Evolutionary conservation across 2,797 vertebrate genomes (phyloP).

Genomic region (Pangasius larnaudii): DNA sequence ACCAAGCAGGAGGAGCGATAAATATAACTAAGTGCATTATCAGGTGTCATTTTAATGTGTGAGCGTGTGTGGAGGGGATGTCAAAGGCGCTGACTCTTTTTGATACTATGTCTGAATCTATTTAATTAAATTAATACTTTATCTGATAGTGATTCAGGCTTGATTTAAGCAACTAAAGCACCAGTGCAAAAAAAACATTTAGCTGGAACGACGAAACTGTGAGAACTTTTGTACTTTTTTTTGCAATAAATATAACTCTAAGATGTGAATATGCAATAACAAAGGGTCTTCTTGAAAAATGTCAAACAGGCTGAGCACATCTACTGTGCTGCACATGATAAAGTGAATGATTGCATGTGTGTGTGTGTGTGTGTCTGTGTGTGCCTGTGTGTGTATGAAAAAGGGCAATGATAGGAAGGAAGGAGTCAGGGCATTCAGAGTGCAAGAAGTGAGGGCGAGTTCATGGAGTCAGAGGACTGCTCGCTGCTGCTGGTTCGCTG

Average conservation of each 20-base stretch:
- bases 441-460: conserved; percentile 94
- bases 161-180: conserved; percentile 42
- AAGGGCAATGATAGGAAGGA: conserved; percentile 19
- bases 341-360: background rate
- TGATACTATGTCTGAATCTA: conserved; percentile 36
- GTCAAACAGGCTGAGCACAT: background rate
- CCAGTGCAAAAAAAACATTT: conserved; percentile 24
- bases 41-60: conserved; percentile 23
- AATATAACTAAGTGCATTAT: conserved; percentile 60
- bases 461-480: conserved; percentile 97
- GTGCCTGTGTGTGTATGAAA: conserved; percentile 50
- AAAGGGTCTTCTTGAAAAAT: background rate
- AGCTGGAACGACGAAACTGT: background rate
- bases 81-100: conserved; percentile 32
- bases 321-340: background rate
- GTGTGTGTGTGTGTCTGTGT: background rate
- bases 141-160: conserved; percentile 41
- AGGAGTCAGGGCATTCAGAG: conserved; percentile 79
- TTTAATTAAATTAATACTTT: conserved; percentile 51
- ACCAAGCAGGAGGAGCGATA: conserved; percentile 63
- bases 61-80: conserved; percentile 30
- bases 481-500: conserved; percentile 97
- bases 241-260: conserved; percentile 33
- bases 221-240: conserved; percentile 3
- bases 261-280: background rate